Base-by-base conservation (phyloP, 2,888 invertebrate genomes). In the Eilema sororculum region DNA sequence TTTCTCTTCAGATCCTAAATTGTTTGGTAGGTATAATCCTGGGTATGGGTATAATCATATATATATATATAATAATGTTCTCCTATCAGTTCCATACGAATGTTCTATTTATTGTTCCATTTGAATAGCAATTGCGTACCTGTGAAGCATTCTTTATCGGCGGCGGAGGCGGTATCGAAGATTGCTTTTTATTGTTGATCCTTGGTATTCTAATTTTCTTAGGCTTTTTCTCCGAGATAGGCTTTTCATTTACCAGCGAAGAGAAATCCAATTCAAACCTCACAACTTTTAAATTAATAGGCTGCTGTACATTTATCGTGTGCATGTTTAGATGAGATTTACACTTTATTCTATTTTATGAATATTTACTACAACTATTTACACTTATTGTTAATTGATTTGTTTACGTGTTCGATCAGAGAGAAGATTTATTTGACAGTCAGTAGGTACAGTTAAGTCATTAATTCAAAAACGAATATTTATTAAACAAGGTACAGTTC, bases 221-320 rank as follows among this genome's bases (percentile, higher is more conserved):
- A 8, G 70, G 67, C 81, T 88, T 91, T 78, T 86, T 89, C 77
- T 80, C 79, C 33, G 76, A 71, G 60, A 76, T 83, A 25, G 87
- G 82, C 20, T 84, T 86, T 73, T 87, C 85, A 33, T 81, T 69
- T 68, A 81, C 78, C 2, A 93, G 80, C 3, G 86, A 80, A 33
- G 90, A 86, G 67, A 95, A 94, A 77, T 95, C 93, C 67, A 95
- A 77, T 82, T 95, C 94, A 71, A 91, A 93, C 72, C 88, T 89
- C 59, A 95, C 91, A 4, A 95, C 93, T 88, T 90, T 94, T 67
- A 95, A 87, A 86, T 95, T 95, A 73, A 95, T 93, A 2, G 93
- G 91, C 75, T 92, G 88, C 37, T 89, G 85, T 62, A 89, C 87
- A 80, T 87, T 89, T 76, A 94, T 91, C 56, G 94, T 94, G 86